Conservation (phyloP, 2,113 vertebrate species). For the Mesitornis unicolor region DNA sequence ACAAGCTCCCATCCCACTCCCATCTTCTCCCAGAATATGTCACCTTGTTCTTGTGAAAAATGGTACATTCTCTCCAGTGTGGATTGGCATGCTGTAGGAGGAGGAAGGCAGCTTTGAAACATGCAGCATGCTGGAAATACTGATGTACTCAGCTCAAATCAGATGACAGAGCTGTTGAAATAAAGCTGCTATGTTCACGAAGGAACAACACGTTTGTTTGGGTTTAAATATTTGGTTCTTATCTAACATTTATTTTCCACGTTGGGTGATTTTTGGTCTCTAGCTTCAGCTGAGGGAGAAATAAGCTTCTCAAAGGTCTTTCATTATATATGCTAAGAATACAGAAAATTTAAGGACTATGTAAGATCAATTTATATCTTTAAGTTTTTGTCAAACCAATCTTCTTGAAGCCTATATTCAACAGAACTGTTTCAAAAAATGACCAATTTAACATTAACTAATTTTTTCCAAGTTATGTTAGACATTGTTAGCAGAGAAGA, state of each 20-base stretch:
- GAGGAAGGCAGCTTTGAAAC: background rate
- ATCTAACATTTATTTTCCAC: background rate
- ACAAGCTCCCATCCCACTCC: slow-evolving; percentile 25
- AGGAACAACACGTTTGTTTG: background rate
- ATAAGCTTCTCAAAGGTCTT: background rate
- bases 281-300: background rate
- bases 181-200: background rate
- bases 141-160: background rate
- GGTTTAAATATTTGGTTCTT: background rate
- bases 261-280: background rate
- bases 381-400: background rate
- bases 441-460: background rate
- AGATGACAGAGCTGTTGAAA: background rate
- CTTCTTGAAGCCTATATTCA: background rate
- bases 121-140: background rate
- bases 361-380: background rate
- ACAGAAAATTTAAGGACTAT: background rate
- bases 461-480: background rate
- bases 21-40: background rate
- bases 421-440: background rate
- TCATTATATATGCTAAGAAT: background rate
- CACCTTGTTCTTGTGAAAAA: slow-evolving; percentile 35
- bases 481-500: background rate
- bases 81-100: background rate
- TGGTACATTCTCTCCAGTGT: background rate